Percentiles rank a stretch among this genome's conserved stretches.
These are phyloP conservation scores for Nycticryphes semicollaris DNA, from an alignment of 2,113 vertebrate genomes.

Conservation along the genomic window DNA sequence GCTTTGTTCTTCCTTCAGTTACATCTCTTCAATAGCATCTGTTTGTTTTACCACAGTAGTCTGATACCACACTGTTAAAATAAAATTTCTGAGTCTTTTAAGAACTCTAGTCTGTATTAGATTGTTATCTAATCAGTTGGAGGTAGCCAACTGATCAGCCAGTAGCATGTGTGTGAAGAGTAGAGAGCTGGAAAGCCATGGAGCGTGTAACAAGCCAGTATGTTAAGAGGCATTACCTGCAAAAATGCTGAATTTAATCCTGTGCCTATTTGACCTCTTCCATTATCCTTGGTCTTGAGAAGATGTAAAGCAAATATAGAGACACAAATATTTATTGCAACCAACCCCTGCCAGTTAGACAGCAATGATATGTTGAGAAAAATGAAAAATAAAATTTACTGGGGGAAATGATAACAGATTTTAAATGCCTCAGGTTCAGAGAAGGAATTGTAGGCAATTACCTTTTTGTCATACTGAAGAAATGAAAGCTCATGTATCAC, in stretches of 20 bases:
- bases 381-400: neutral
- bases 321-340: neutral
- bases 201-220: neutral
- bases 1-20: neutral
- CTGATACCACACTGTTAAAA: neutral
- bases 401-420: neutral
- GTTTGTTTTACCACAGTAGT: neutral
- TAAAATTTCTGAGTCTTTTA: neutral
- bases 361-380: neutral
- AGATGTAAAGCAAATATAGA: neutral
- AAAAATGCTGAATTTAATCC: neutral
- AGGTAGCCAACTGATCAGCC: neutral
- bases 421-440: neutral
- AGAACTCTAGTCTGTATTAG: neutral
- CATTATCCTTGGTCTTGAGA: neutral
- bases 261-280: neutral
- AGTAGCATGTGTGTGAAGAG: neutral
- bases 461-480: neutral
- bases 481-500: neutral
- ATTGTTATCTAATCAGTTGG: neutral
- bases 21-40: neutral
- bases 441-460: neutral
- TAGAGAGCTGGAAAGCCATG: neutral
- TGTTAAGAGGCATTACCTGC: neutral
- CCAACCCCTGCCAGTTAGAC: neutral